Conservation (phyloP, 1,140 invertebrate genomes). For the Drosophila nigromelanica region DNA sequence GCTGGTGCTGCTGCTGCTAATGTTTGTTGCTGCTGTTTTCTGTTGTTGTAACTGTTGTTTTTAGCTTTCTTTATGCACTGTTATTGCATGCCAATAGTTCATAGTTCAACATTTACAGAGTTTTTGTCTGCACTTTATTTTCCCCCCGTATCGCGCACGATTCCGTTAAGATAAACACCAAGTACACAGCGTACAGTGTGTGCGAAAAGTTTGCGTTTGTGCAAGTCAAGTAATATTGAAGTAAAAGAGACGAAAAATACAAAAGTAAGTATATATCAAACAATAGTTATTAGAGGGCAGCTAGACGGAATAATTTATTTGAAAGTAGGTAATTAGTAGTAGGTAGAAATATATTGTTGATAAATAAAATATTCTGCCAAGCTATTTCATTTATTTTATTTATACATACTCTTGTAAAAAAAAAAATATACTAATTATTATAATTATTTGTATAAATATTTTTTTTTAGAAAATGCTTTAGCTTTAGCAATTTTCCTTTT, state of each 20-base stretch:
- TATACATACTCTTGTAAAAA: too few species aligned
- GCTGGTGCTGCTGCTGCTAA: not conserved
- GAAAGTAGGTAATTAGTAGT: too few species aligned
- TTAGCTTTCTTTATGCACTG: slow-evolving; percentile 25
- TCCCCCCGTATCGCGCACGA: not conserved
- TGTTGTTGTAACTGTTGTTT: slow-evolving; percentile 6
- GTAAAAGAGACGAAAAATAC: too few species aligned
- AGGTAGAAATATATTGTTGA: too few species aligned
- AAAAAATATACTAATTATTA: too few species aligned
- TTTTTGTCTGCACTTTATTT: slow-evolving; percentile 33
- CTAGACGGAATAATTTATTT: not conserved
- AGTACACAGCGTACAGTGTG: slow-evolving; percentile 23
- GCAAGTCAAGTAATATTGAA: not conserved
- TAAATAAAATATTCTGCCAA: too few species aligned
- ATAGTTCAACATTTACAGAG: slow-evolving; percentile 46
- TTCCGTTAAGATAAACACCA: slow-evolving; percentile 46
- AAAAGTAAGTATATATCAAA: too few species aligned
- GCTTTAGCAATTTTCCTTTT: too few species aligned
- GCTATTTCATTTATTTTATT: too few species aligned
- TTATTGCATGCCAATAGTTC: slow-evolving; percentile 64
- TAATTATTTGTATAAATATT: too few species aligned
- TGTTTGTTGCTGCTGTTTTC: not conserved
- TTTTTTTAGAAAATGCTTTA: too few species aligned
- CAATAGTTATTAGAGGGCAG: too few species aligned
- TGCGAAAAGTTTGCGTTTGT: slow-evolving; percentile 14